Base-by-base conservation (phyloP, 2,888 invertebrate species). In the Mythimna impura region DNA sequence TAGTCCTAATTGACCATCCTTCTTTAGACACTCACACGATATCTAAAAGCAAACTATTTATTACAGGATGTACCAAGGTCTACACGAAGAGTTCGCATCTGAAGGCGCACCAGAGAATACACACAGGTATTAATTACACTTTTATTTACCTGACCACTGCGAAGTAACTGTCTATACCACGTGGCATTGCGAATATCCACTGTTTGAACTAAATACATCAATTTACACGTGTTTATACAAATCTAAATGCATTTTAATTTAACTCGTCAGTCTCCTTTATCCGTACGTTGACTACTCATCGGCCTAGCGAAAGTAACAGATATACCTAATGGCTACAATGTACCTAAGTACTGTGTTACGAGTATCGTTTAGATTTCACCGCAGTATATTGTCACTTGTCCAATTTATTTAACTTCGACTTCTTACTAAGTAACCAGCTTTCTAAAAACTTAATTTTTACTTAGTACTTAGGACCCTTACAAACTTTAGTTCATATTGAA, bases 1-100 rank as follows among this genome's bases (percentile, higher is more conserved):
- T 30, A 30, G 30, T 30, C 30, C 30, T 2, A 30, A 30, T 30
- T 30, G 2, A 30, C 30, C 30, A 30, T 30, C 30, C 30, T 30
- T 30, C 30, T 30, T 52, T 66, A 54, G 43, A 58, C 67, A 70
- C 78, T 70, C 36, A 61, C 52, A 40, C 50, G 47, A 64, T 60
- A 67, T 58, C 43, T 80, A 34, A 64, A 60, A 40, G 6, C 14
- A 17, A 66, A 55, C 40, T 68, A 54, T 74, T 76, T 72, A 78
- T 92, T 97, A 76, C 97, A 99, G 99, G 99, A 93, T 99, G 99
- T 96, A 97, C 98, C 90, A 99, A 99, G 97, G 99, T 99, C 85
- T 99, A 99, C 96, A 99, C 99, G 86, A 99, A 99, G 97, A 99
- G 99, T 96, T 99, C 99, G 89, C 99, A 99, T 96, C 97, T 99